A percentile compares a stretch with the other conserved stretches of the same genome.
Conservation (phyloP, 2,113 vertebrate genomes). For the Cyphomyrus plagiostoma region DNA sequence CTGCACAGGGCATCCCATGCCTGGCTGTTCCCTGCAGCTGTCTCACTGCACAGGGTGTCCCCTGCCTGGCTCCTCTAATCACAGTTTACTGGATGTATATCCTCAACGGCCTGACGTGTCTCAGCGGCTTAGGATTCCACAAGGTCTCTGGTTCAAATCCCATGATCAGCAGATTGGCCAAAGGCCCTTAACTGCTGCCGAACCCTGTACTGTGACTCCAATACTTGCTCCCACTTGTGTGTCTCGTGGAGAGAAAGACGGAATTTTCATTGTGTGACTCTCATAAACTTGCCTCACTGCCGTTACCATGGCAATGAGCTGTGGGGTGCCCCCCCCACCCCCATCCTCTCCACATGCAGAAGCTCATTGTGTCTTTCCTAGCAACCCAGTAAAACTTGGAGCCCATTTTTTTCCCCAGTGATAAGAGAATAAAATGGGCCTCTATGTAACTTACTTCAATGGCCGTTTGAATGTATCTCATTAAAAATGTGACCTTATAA, state of each 20-base stretch:
- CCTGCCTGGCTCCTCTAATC: not conserved
- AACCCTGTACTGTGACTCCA: not conserved
- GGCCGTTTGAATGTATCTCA: not conserved
- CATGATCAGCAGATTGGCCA: not conserved
- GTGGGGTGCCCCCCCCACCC: conserved; percentile 17
- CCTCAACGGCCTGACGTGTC: not conserved
- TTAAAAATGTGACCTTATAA: not conserved
- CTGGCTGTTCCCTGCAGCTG: not conserved
- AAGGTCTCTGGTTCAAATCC: not conserved
- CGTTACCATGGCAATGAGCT: conserved; percentile 34
- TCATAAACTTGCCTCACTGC: conserved; percentile 18
- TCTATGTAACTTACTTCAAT: not conserved
- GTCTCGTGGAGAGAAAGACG: not conserved
- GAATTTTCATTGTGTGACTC: not conserved
- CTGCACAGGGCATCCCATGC: not conserved
- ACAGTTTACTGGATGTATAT: not conserved
- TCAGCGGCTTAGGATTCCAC: too few species aligned
- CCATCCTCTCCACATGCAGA: not conserved
- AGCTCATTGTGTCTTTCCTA: not conserved
- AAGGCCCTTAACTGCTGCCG: not conserved
- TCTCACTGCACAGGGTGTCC: not conserved
- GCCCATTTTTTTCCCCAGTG: not conserved
- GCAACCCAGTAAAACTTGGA: not conserved
- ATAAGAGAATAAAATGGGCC: not conserved
- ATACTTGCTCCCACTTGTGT: not conserved